phyloP scores from a whole-genome alignment of 2,888 invertebrate genomes.

The Agrotis clavis region DNA sequence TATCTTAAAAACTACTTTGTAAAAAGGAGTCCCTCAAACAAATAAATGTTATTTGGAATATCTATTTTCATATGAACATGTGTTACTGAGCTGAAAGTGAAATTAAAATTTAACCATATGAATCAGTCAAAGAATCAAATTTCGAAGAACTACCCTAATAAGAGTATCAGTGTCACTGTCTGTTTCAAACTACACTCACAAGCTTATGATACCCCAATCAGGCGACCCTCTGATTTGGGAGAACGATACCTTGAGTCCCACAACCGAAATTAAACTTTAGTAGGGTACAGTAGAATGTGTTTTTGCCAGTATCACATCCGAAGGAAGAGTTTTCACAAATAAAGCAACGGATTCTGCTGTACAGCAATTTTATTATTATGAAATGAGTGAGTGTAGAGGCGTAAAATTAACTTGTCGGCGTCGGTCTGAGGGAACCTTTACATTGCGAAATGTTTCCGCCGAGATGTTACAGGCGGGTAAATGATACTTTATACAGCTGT shows the following conservation, averaged over 20 bases:
- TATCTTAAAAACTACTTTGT: no score
- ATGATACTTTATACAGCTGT: constrained; percentile 60
- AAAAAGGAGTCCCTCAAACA: no score
- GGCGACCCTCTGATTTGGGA: constrained; percentile 81
- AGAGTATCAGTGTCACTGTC: constrained; percentile 82
- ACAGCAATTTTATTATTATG: constrained; percentile 77
- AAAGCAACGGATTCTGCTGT: constrained; percentile 71
- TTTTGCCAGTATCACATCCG: constrained; percentile 25
- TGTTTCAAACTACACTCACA: constrained; percentile 83
- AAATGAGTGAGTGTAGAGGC: constrained; percentile 76
- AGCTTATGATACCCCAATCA: constrained; percentile 86
- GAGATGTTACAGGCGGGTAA: constrained; percentile 56
- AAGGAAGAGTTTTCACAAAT: constrained; percentile 71
- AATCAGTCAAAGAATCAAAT: no score
- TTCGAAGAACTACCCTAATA: no score
- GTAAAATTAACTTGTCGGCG: constrained; percentile 76
- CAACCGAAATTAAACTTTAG: constrained; percentile 65
- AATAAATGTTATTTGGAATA: no score
- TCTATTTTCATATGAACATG: no score
- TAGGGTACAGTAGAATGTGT: constrained; percentile 31
- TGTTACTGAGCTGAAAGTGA: no score
- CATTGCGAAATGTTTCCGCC: constrained; percentile 62
- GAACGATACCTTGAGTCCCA: constrained; percentile 58
- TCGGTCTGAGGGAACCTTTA: constrained; percentile 62
- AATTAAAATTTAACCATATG: no score